Percentiles rank a stretch among this genome's conserved stretches.
These are phyloP conservation scores for Myzus persicae DNA, from an alignment of 1,140 invertebrate genomes.

Conservation along the genomic window DNA sequence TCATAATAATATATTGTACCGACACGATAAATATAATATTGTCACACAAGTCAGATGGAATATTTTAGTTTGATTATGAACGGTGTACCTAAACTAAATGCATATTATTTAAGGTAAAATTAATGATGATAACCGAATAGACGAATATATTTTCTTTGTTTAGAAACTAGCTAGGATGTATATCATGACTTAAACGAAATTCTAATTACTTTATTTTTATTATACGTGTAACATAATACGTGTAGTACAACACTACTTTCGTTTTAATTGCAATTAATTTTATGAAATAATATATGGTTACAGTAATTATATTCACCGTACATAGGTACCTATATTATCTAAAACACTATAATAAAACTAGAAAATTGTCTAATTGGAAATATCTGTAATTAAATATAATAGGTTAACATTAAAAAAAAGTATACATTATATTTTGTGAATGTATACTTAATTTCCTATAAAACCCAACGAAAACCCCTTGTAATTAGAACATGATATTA, in stretches of 20 bases:
- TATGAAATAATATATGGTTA: not conserved
- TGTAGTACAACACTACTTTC: not conserved
- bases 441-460: not conserved
- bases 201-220: not conserved
- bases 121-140: not conserved
- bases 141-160: not conserved
- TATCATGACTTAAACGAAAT: not conserved
- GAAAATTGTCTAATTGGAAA: not conserved
- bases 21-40: not conserved
- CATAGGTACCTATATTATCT: not conserved
- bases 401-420: not conserved
- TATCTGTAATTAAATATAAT: conserved; percentile 15
- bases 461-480: not conserved
- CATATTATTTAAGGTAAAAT: not conserved
- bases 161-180: not conserved
- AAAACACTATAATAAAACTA: conserved; percentile 1
- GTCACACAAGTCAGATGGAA: not conserved
- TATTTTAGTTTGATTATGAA: not conserved
- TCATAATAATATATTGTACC: not conserved
- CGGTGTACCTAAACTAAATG: not conserved
- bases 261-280: conserved; percentile 8
- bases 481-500: not conserved
- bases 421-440: not conserved
- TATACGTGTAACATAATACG: not conserved
- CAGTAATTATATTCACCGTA: not conserved